These are phyloP conservation scores for Theonella swinhoei DNA, from an alignment of 37 sponge, comb jelly and placozoan species.

Conservation along the genomic window DNA sequence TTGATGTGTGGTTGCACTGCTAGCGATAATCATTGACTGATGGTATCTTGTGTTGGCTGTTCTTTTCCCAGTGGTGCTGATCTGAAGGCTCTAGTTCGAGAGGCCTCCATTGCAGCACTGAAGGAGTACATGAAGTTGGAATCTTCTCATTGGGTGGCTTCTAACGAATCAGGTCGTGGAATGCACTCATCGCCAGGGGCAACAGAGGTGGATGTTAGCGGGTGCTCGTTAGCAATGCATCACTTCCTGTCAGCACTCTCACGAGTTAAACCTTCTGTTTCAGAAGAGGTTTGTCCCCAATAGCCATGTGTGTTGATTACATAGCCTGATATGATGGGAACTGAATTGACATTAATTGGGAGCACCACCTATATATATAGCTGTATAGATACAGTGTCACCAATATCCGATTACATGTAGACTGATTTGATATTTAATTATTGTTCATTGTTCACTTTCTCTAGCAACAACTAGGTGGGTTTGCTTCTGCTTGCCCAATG, in stretches of 20 bases:
- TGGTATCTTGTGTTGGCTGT: no score
- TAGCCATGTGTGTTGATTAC: background rate
- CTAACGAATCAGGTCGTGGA: background rate
- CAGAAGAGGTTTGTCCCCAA: constrained; percentile 51
- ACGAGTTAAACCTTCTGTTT: constrained; percentile 79
- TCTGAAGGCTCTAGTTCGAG: constrained; percentile 87
- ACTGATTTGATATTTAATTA: no score
- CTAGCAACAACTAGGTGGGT: no score
- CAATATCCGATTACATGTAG: no score
- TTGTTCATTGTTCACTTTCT: no score
- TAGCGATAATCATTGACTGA: no score
- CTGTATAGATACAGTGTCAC: no score
- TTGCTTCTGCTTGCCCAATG: no score
- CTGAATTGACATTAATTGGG: no score
- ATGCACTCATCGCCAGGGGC: background rate
- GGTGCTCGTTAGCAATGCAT: constrained; percentile 36
- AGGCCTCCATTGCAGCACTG: constrained; percentile 82
- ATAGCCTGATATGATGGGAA: no score
- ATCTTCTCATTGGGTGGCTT: background rate
- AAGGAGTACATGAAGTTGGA: constrained; percentile 55
- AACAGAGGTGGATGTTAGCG: background rate
- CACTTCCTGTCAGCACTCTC: constrained; percentile 77
- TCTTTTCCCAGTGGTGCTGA: constrained; percentile 91
- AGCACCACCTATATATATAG: no score
- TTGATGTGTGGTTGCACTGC: no score